These are phyloP conservation scores for Helicoverpa zea DNA, from an alignment of 1,140 invertebrate genomes.

Conservation along the genomic window DNA sequence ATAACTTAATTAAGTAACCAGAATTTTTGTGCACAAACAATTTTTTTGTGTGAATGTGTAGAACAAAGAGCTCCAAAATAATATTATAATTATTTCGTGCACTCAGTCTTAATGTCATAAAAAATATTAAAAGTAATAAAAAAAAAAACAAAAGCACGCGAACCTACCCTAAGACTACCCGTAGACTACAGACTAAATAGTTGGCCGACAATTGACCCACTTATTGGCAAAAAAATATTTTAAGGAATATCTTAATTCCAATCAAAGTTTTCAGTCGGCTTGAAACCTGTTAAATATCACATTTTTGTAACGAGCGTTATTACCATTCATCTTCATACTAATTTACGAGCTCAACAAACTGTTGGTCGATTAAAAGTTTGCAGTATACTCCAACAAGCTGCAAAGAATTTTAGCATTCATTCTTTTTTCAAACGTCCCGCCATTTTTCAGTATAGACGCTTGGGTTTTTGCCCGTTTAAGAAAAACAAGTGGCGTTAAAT, in stretches of 20 bases:
- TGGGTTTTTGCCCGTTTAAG: constrained; percentile 22
- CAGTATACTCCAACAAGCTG: neutral
- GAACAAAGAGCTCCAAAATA: neutral
- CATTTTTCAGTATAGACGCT: neutral
- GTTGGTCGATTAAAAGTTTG: too few relatives aligned
- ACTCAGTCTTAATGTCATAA: constrained; percentile 10
- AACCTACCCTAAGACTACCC: neutral
- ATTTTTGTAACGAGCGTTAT: too few relatives aligned
- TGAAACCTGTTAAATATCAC: too few relatives aligned
- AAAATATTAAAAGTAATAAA: constrained; percentile 4
- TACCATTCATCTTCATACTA: too few relatives aligned
- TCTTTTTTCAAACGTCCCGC: neutral
- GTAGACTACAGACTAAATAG: neutral
- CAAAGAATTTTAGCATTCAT: constrained; percentile 1
- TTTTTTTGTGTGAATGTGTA: too few relatives aligned
- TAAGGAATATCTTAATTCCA: too few relatives aligned
- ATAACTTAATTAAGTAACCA: constrained; percentile 7
- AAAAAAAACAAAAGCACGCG: too few relatives aligned
- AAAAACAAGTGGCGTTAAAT: constrained; percentile 30
- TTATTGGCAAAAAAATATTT: neutral
- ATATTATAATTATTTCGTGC: too few relatives aligned
- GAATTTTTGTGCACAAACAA: too few relatives aligned
- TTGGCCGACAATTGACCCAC: neutral
- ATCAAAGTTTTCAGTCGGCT: too few relatives aligned
- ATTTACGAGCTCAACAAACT: too few relatives aligned